Evolutionary conservation across 1,140 invertebrate species (phyloP).

Genomic region (Teleogryllus occipitalis): DNA sequence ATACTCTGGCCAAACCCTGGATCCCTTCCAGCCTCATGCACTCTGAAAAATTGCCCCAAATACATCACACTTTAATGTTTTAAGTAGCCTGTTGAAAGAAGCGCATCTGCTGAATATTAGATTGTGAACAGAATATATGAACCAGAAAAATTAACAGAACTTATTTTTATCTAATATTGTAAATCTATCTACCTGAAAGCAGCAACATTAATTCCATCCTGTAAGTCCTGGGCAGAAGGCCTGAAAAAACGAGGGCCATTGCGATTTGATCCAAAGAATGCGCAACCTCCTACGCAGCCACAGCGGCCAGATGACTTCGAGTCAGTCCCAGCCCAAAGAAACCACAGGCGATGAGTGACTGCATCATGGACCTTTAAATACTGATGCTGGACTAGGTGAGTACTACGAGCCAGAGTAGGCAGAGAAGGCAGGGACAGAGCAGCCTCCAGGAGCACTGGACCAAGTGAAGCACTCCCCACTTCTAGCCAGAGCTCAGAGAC

Average conservation of each 20-base stretch:
- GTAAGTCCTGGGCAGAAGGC: slow-evolving; percentile 65
- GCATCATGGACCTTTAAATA: slow-evolving; percentile 77
- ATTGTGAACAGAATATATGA: not conserved
- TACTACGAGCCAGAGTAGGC: slow-evolving; percentile 61
- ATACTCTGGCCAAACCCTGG: slow-evolving; percentile 90
- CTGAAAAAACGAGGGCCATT: slow-evolving; percentile 85
- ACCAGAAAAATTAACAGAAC: not conserved
- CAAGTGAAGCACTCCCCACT: slow-evolving; percentile 80
- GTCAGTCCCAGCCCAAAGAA: slow-evolving; percentile 70
- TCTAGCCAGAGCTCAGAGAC: slow-evolving; percentile 78
- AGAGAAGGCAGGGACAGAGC: slow-evolving; percentile 69
- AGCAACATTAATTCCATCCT: slow-evolving; percentile 74
- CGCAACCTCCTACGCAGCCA: slow-evolving; percentile 89
- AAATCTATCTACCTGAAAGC: slow-evolving; percentile 48
- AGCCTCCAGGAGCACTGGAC: slow-evolving; percentile 87
- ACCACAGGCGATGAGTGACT: slow-evolving; percentile 82
- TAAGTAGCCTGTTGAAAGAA: not conserved
- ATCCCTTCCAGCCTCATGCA: slow-evolving; percentile 55
- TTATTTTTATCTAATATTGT: not conserved
- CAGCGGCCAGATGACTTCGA: slow-evolving; percentile 62
- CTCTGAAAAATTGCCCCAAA: slow-evolving; percentile 34
- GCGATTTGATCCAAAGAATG: slow-evolving; percentile 84
- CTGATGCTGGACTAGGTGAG: slow-evolving; percentile 69
- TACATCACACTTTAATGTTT: not conserved
- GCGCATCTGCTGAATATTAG: not conserved